Conservation (phyloP, 2,113 vertebrate genomes). For the Ploceus nigricollis region DNA sequence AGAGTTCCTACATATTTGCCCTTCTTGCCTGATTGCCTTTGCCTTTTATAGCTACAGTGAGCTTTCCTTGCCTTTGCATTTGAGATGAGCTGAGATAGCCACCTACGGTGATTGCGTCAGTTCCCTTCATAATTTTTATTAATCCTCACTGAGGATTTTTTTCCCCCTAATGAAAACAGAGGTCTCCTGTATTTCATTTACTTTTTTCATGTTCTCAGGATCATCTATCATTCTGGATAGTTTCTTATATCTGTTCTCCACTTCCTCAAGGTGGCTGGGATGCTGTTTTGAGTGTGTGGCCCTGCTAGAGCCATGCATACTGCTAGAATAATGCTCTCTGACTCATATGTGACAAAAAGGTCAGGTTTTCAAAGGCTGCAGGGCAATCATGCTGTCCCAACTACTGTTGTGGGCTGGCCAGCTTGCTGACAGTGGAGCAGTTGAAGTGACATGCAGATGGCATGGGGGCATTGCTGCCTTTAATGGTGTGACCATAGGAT, state of each 20-base stretch:
- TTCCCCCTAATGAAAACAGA: background rate
- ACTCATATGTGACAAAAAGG: slow-evolving; percentile 49
- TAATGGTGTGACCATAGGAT: background rate
- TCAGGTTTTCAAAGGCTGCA: slow-evolving; percentile 47
- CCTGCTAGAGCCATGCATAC: background rate
- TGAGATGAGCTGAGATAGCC: slow-evolving; percentile 49
- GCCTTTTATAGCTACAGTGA: slow-evolving; percentile 49
- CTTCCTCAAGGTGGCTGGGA: background rate
- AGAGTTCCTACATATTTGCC: slow-evolving; percentile 59
- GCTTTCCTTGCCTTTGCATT: slow-evolving; percentile 44
- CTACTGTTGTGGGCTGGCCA: background rate
- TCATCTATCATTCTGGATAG: background rate
- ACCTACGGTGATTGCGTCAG: slow-evolving; percentile 54
- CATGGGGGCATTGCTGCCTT: background rate
- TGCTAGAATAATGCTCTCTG: slow-evolving; percentile 37
- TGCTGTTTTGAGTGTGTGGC: background rate
- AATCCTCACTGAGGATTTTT: background rate
- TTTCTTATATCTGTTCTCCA: background rate
- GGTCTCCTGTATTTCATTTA: background rate
- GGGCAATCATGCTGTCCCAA: slow-evolving; percentile 8
- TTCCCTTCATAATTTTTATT: slow-evolving; percentile 54
- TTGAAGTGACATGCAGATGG: slow-evolving; percentile 16
- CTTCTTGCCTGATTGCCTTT: slow-evolving; percentile 61
- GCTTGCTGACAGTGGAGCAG: background rate
- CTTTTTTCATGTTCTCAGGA: background rate